phyloP scores from a whole-genome alignment of 2,888 invertebrate genomes.

The Neoitamus cyanurus region DNA sequence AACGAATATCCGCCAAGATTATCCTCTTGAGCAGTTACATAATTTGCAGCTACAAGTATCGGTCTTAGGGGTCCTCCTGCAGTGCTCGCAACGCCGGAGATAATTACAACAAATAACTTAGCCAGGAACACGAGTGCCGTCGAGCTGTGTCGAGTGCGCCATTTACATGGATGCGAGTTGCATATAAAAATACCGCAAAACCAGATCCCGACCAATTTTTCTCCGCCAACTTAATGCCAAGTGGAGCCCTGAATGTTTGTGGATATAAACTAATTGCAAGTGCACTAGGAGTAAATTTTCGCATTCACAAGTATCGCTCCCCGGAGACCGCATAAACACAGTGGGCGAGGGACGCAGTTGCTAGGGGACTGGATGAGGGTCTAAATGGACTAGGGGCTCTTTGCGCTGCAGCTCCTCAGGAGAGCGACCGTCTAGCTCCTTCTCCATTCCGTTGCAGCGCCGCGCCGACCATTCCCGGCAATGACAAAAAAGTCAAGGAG shows the following conservation, averaged over 20 bases:
- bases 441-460: not conserved
- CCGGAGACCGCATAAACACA: not conserved
- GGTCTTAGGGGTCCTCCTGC: constrained; percentile 34
- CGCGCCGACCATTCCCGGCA: not conserved
- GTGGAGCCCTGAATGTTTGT: constrained; percentile 36
- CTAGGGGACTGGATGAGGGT: not conserved
- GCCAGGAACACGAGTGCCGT: constrained; percentile 13
- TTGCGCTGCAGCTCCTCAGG: not conserved
- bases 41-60: constrained; percentile 41
- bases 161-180: constrained; percentile 37
- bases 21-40: constrained; percentile 41
- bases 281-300: constrained; percentile 32
- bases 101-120: constrained; percentile 45
- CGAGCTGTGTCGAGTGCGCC: constrained; percentile 27
- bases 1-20: constrained; percentile 26
- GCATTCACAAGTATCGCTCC: constrained; percentile 34
- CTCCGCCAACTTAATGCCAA: constrained; percentile 39
- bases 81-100: not conserved
- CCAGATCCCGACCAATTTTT: constrained; percentile 36
- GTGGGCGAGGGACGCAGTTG: not conserved
- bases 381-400: not conserved
- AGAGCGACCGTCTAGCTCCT: not conserved
- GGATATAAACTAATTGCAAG: constrained; percentile 45
- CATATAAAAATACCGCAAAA: constrained; percentile 43
- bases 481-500: constrained; percentile 44